phyloP scores from a whole-genome alignment of 2,113 vertebrate species.

The Donacobius atricapilla region DNA sequence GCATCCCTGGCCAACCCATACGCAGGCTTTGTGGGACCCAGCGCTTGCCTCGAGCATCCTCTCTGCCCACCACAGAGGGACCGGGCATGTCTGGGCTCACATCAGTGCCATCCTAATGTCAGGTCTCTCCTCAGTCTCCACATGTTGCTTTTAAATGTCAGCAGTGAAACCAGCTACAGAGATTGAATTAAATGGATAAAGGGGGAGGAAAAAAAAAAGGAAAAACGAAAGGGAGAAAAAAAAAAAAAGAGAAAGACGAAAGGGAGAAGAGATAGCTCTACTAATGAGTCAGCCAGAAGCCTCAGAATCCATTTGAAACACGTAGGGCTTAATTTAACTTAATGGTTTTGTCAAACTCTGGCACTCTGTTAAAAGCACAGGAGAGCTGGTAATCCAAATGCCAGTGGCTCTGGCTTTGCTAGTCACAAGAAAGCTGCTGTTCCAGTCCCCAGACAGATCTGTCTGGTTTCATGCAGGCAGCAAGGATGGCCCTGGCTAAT shows the following conservation, averaged over 20 bases:
- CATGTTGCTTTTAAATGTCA: background rate
- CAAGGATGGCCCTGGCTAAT: background rate
- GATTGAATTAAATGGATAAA: background rate
- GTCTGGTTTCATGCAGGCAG: background rate
- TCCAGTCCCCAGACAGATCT: background rate
- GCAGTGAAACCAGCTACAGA: background rate
- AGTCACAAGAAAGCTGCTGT: background rate
- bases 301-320: constrained; percentile 33
- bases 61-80: background rate
- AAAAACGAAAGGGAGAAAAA: background rate
- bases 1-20: background rate
- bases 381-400: constrained; percentile 52
- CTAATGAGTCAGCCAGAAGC: constrained; percentile 48
- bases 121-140: background rate
- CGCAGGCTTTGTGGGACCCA: background rate
- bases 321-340: constrained; percentile 53
- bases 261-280: constrained; percentile 30
- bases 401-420: constrained; percentile 28
- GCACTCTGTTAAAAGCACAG: constrained; percentile 49
- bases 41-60: background rate
- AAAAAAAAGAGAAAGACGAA: background rate
- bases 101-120: background rate
- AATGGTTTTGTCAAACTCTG: constrained; percentile 65
- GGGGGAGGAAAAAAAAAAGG: too few relatives aligned
- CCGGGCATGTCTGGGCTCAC: background rate